Evolutionary conservation across 2,113 vertebrate genomes (phyloP).

Genomic region (Zosterops borbonicus): DNA sequence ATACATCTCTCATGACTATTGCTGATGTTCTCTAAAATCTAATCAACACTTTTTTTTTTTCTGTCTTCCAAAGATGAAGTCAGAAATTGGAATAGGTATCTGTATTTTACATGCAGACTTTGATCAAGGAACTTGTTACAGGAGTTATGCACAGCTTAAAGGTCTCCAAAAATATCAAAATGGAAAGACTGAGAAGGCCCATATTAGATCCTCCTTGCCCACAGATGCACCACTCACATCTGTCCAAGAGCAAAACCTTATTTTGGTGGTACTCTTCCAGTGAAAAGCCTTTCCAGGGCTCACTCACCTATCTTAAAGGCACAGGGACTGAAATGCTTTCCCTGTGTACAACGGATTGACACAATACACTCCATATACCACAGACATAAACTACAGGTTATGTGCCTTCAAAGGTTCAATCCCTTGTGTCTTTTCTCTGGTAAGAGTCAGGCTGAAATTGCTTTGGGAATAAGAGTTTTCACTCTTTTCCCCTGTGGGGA

Average conservation of each 20-base stretch:
- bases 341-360: neutral
- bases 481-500: neutral
- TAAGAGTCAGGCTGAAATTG: neutral
- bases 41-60: neutral
- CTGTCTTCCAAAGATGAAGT: neutral
- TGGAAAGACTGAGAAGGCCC: neutral
- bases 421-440: neutral
- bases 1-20: neutral
- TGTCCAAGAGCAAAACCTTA: neutral
- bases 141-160: neutral
- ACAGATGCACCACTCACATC: neutral
- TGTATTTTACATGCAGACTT: neutral
- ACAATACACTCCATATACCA: neutral
- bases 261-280: neutral
- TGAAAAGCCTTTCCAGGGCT: neutral
- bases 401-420: neutral
- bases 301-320: neutral
- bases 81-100: neutral
- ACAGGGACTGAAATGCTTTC: neutral
- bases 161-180: neutral
- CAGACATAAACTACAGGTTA: neutral
- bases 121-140: neutral
- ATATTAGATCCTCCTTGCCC: neutral
- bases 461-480: neutral
- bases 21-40: neutral